Conservation (phyloP, 2,888 invertebrate species). For the Drosophila borborema region DNA sequence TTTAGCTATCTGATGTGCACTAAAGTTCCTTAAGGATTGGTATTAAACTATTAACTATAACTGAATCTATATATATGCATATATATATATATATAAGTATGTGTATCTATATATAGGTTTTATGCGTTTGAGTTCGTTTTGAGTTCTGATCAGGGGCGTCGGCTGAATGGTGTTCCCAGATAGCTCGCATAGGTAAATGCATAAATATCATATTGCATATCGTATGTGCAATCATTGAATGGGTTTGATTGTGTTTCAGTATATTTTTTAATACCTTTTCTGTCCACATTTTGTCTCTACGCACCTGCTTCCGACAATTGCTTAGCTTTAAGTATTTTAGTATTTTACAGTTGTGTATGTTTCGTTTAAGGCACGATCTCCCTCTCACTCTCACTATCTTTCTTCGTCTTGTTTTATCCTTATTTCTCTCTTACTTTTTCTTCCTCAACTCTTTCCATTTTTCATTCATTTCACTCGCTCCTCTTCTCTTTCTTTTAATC, state of each 20-base stretch:
- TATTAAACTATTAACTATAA: conserved; percentile 44
- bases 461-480: no score
- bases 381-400: conserved; percentile 47
- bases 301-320: conserved; percentile 26
- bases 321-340: conserved; percentile 41
- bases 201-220: not conserved
- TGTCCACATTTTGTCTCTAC: not conserved
- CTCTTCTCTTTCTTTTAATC: not conserved
- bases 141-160: conserved; percentile 23
- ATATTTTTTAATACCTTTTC: not conserved
- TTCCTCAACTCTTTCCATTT: not conserved
- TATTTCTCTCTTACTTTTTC: not conserved
- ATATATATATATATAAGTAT: not conserved
- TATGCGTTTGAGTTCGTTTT: conserved; percentile 38
- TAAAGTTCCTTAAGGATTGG: conserved; percentile 29
- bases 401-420: not conserved
- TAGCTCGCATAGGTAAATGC: conserved; percentile 1
- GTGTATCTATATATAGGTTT: not conserved
- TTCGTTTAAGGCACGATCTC: conserved; percentile 43
- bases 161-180: not conserved
- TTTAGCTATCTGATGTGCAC: conserved; percentile 47
- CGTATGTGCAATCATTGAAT: not conserved
- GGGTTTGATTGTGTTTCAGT: not conserved
- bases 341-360: conserved; percentile 62
- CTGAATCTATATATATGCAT: conserved; percentile 24